phyloP scores from a whole-genome alignment of 92 coral and sea anemone genomes.

The Parazoanthus swiftii region DNA sequence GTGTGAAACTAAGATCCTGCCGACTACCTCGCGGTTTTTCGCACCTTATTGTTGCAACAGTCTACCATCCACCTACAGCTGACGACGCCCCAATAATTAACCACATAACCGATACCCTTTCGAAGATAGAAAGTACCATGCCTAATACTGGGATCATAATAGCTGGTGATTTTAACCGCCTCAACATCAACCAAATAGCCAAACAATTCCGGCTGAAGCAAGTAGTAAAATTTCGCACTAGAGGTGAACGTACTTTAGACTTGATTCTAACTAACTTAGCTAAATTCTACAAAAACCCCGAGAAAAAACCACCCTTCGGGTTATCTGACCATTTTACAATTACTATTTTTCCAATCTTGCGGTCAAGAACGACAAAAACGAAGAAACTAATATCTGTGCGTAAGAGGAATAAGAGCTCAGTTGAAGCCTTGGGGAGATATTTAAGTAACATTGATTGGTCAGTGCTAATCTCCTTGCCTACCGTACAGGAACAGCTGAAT shows the following conservation, averaged over 20 bases:
- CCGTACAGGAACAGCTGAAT: no score
- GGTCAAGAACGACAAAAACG: not conserved
- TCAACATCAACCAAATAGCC: not conserved
- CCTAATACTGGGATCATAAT: constrained; percentile 40
- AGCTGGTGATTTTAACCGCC: constrained; percentile 42
- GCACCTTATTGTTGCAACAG: no score
- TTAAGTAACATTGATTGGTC: not conserved
- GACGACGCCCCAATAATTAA: constrained; percentile 24
- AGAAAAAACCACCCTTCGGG: constrained; percentile 42
- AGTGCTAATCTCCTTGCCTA: not conserved
- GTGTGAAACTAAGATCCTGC: no score
- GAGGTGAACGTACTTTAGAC: constrained; percentile 40
- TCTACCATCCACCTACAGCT: constrained; percentile 36
- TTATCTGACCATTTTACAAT: constrained; percentile 45
- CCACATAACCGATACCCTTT: constrained; percentile 13
- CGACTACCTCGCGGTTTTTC: no score
- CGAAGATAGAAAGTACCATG: constrained; percentile 24
- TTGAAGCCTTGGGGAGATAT: constrained; percentile 1
- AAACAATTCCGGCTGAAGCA: constrained; percentile 17
- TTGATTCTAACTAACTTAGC: constrained; percentile 38
- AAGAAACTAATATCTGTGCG: constrained; percentile 8
- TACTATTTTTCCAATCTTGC: not conserved
- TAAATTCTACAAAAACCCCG: constrained; percentile 23
- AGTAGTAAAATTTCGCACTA: constrained; percentile 38
- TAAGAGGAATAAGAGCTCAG: not conserved